A percentile compares a stretch with the other conserved stretches of the same genome.
Evolutionary conservation across 1,140 invertebrate species (phyloP).

Genomic region (Choristoneura fumiferana): DNA sequence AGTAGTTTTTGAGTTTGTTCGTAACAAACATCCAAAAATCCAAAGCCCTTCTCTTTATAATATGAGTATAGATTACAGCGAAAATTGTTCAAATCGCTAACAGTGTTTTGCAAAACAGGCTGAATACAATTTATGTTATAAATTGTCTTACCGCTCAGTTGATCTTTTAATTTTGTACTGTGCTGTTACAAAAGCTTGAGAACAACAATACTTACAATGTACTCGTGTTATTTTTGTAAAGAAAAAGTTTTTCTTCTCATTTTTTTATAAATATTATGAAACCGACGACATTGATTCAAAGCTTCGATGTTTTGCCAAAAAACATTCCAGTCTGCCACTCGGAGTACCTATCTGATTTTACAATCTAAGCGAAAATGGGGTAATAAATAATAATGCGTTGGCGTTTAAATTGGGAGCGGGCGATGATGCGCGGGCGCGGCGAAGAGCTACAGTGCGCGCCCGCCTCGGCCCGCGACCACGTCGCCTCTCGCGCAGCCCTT

Average conservation of each 20-base stretch:
- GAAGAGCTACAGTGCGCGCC: neutral
- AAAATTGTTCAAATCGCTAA: too few species aligned
- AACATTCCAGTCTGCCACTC: constrained; percentile 40
- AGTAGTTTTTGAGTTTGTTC: too few species aligned
- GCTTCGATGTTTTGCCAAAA: constrained; percentile 43
- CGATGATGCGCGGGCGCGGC: neutral
- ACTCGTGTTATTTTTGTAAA: neutral
- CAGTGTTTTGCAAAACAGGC: too few species aligned
- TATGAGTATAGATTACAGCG: too few species aligned
- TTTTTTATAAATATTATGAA: constrained; percentile 26
- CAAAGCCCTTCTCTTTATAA: too few species aligned
- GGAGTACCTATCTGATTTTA: constrained; percentile 53
- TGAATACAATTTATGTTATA: too few species aligned
- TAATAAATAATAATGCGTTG: constrained; percentile 71
- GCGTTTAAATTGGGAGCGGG: constrained; percentile 28
- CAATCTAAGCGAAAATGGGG: constrained; percentile 52
- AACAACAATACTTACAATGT: too few species aligned
- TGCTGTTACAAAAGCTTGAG: too few species aligned
- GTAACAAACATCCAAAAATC: too few species aligned
- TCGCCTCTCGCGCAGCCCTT: neutral
- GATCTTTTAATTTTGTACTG: too few species aligned
- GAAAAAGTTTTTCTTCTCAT: neutral
- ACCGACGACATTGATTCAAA: constrained; percentile 29
- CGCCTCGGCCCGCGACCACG: neutral
- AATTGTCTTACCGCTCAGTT: too few species aligned